Evolutionary conservation across 2,797 vertebrate species (phyloP).

Genomic region (Notoglanidium macrostoma): DNA sequence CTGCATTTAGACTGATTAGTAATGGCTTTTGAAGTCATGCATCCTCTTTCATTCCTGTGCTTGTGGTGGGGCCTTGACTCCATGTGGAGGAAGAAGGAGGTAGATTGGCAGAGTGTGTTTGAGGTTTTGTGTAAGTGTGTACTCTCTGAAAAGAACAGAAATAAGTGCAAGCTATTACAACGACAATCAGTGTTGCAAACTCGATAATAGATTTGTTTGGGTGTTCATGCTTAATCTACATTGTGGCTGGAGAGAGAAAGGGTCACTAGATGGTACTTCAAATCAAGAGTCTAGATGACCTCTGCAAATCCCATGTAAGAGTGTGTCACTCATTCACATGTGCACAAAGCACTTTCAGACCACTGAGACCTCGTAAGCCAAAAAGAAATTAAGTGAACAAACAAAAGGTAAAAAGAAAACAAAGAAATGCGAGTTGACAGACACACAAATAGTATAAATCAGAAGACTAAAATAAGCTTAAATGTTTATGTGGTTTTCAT

Average conservation of each 20-base stretch:
- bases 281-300: constrained; percentile 63
- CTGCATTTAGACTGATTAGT: constrained; percentile 58
- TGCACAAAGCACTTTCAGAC: constrained; percentile 53
- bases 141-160: constrained; percentile 56
- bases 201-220: constrained; percentile 75
- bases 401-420: constrained; percentile 11
- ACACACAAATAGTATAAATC: not conserved
- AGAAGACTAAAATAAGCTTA: not conserved
- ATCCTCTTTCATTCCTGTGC: constrained; percentile 67
- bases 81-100: constrained; percentile 63
- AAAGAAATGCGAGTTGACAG: constrained; percentile 1
- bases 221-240: constrained; percentile 77
- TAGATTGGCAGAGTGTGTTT: constrained; percentile 46
- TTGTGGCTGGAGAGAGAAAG: constrained; percentile 63
- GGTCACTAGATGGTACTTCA: constrained; percentile 73
- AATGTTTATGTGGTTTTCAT: not conserved
- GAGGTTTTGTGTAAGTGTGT: constrained; percentile 52
- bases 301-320: constrained; percentile 69
- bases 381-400: constrained; percentile 30
- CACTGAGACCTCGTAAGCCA: not conserved
- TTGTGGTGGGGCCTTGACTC: constrained; percentile 68
- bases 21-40: constrained; percentile 61
- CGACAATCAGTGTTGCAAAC: constrained; percentile 74
- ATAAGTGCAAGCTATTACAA: constrained; percentile 64
- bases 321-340: constrained; percentile 65